Evolutionary conservation across 2,888 invertebrate genomes (phyloP).

Genomic region (Xanthia icteritia): DNA sequence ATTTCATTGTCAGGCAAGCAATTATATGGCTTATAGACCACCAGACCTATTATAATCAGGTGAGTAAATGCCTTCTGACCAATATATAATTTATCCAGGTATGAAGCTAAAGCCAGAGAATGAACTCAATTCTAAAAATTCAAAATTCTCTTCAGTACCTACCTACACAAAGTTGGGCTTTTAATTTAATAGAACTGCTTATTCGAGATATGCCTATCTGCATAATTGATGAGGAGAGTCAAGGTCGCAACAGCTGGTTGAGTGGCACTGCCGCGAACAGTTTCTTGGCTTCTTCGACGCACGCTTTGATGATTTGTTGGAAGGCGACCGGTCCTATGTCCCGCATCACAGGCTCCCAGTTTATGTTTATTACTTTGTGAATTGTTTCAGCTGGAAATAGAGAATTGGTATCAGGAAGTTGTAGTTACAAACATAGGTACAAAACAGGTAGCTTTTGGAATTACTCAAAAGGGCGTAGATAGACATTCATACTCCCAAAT

Average conservation of each 20-base stretch:
- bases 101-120: background rate
- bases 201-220: slow-evolving; percentile 23
- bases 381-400: slow-evolving; percentile 80
- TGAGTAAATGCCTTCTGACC: background rate
- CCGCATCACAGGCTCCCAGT: slow-evolving; percentile 88
- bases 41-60: background rate
- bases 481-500: background rate
- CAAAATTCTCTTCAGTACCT: background rate
- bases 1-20: background rate
- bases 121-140: background rate
- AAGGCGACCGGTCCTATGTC: slow-evolving; percentile 87
- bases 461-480: background rate
- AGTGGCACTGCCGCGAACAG: slow-evolving; percentile 84
- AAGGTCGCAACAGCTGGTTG: slow-evolving; percentile 77
- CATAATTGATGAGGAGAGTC: slow-evolving; percentile 18
- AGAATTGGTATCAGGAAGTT: background rate
- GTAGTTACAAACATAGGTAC: too few relatives aligned
- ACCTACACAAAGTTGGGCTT: background rate
- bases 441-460: background rate
- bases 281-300: slow-evolving; percentile 85
- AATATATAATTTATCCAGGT: background rate
- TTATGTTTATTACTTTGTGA: slow-evolving; percentile 84
- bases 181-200: background rate
- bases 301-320: slow-evolving; percentile 85
- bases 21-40: background rate